These are phyloP conservation scores for Takifugu ocellatus DNA, from an alignment of 2,797 vertebrate genomes.

Conservation along the genomic window DNA sequence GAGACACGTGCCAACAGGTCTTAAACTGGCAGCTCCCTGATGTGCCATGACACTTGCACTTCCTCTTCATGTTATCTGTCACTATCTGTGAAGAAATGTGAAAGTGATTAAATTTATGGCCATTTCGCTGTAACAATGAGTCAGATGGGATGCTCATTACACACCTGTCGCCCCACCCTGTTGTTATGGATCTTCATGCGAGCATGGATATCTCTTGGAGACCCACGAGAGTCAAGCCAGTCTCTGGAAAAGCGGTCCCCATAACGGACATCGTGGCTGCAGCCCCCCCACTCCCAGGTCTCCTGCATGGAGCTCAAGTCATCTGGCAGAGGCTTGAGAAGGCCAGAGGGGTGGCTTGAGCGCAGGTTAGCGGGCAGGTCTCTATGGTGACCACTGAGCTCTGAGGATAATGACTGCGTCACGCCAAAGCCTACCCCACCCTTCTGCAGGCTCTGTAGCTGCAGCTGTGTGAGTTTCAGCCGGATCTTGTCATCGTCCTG, in stretches of 20 bases:
- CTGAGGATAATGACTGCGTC: constrained; percentile 62
- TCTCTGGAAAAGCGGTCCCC: constrained; percentile 90
- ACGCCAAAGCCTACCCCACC: constrained; percentile 69
- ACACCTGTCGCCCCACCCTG: constrained; percentile 88
- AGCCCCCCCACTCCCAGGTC: constrained; percentile 95
- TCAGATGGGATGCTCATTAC: constrained; percentile 6
- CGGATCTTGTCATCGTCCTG: constrained; percentile 86
- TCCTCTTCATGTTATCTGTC: constrained; percentile 88
- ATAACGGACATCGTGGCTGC: constrained; percentile 86
- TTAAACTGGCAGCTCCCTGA: constrained; percentile 95
- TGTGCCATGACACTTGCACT: constrained; percentile 91
- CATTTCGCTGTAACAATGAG: neutral
- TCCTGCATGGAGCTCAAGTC: constrained; percentile 79
- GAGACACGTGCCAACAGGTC: constrained; percentile 90
- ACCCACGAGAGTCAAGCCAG: constrained; percentile 88
- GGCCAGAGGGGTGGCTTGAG: constrained; percentile 62
- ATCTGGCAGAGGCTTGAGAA: constrained; percentile 75
- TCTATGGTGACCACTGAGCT: constrained; percentile 59
- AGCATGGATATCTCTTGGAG: constrained; percentile 88
- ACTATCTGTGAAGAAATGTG: constrained; percentile 76
- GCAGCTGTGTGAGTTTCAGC: constrained; percentile 87
- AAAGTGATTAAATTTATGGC: constrained; percentile 6
- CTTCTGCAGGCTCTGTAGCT: constrained; percentile 84
- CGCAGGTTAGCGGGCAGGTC: constrained; percentile 70
- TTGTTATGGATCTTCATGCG: constrained; percentile 93